A percentile compares a stretch with the other conserved stretches of the same genome.
phyloP scores from a whole-genome alignment of 2,888 invertebrate species.

The Melieria crassipennis region DNA sequence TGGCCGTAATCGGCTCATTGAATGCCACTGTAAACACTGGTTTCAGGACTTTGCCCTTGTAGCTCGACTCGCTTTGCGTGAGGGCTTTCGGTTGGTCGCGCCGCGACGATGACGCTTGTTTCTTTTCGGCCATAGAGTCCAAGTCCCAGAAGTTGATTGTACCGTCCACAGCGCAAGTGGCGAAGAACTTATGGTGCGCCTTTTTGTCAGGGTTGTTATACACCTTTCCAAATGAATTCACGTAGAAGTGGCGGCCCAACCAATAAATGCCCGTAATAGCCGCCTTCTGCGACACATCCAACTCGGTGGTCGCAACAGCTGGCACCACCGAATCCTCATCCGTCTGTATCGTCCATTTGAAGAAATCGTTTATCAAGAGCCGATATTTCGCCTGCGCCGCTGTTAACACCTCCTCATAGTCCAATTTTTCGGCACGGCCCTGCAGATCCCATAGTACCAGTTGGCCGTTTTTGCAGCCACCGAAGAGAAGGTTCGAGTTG shows the following conservation, averaged over 20 bases:
- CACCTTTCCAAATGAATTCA: conserved; percentile 72
- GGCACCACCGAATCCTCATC: conserved; percentile 70
- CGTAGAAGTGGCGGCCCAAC: conserved; percentile 72
- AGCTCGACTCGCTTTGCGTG: conserved; percentile 71
- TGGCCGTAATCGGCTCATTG: conserved; percentile 66
- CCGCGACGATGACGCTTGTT: conserved; percentile 28
- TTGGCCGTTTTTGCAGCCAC: conserved; percentile 79
- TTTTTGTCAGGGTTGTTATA: conserved; percentile 62
- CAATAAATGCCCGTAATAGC: conserved; percentile 75
- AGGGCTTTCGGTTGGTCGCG: conserved; percentile 70
- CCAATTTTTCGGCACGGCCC: conserved; percentile 72
- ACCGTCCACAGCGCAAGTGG: conserved; percentile 75
- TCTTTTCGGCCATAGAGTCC: conserved; percentile 56
- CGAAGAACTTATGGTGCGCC: conserved; percentile 70
- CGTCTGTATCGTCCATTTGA: conserved; percentile 76
- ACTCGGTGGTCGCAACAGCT: conserved; percentile 72
- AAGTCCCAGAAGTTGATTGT: conserved; percentile 78
- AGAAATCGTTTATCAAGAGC: conserved; percentile 70
- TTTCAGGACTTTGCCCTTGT: conserved; percentile 71
- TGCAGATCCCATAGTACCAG: conserved; percentile 77
- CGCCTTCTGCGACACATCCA: conserved; percentile 72
- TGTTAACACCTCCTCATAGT: conserved; percentile 72
- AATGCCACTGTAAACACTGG: conserved; percentile 71
- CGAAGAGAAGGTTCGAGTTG: conserved; percentile 75
- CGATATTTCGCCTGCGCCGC: conserved; percentile 73